These are phyloP conservation scores for Protaetia brevitarsis DNA, from an alignment of 1,140 invertebrate genomes.

Conservation along the genomic window DNA sequence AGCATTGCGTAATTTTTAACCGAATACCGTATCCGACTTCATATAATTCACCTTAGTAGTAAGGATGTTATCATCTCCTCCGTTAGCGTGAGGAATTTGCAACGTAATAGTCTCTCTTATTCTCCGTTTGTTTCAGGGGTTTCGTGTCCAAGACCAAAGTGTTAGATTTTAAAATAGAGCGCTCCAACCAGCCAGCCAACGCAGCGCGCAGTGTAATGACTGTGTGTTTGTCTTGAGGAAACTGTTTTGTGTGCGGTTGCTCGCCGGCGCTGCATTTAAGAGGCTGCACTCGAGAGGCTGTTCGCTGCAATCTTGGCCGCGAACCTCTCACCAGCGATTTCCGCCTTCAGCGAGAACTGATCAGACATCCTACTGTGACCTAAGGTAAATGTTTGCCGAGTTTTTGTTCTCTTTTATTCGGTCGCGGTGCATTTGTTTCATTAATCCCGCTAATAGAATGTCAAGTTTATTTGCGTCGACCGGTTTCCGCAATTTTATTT, in stretches of 20 bases:
- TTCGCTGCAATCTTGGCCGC: conserved; percentile 8
- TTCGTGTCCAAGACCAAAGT: conserved; percentile 1
- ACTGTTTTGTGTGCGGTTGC: not conserved
- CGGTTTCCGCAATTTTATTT: conserved; percentile 12
- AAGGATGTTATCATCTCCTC: not conserved
- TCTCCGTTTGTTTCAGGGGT: conserved; percentile 16
- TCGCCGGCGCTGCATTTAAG: not conserved
- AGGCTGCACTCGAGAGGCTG: conserved; percentile 1
- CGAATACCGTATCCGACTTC: not conserved
- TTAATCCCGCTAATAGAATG: conserved; percentile 21
- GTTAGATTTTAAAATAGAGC: conserved; percentile 4
- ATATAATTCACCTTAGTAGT: not conserved
- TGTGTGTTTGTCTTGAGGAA: conserved; percentile 17
- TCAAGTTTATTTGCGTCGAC: conserved; percentile 12
- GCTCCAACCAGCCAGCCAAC: not conserved
- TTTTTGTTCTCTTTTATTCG: conserved; percentile 20
- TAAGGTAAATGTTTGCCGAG: conserved; percentile 16
- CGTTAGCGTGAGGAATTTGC: not conserved
- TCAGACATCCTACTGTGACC: conserved; percentile 23
- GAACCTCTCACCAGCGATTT: conserved; percentile 9
- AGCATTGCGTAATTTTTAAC: not conserved
- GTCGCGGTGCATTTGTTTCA: conserved; percentile 20
- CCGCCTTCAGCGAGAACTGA: conserved; percentile 21
- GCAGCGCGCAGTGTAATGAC: conserved; percentile 12
- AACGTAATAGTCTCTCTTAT: not conserved